Conservation (phyloP, 2,888 invertebrate species). For the Barypeithes pellucidus region DNA sequence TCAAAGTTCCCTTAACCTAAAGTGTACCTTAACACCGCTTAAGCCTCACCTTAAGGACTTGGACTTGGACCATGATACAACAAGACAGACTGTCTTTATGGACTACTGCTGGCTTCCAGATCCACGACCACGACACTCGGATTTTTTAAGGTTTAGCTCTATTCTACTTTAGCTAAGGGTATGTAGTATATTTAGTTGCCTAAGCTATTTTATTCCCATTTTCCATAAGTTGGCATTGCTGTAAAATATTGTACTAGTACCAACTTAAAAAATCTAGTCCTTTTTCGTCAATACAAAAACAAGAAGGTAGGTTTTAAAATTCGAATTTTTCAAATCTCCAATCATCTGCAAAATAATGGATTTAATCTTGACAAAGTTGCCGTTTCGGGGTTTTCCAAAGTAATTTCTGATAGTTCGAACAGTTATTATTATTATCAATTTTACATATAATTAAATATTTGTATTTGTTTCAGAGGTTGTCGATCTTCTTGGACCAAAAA, state of each 20-base stretch:
- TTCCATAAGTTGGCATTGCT: background rate
- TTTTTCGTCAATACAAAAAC: slow-evolving; percentile 36
- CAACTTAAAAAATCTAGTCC: slow-evolving; percentile 25
- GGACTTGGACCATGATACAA: no score
- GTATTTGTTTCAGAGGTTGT: slow-evolving; percentile 33
- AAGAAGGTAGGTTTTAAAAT: slow-evolving; percentile 45
- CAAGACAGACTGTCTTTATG: no score
- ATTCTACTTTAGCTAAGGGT: no score
- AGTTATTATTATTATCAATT: background rate
- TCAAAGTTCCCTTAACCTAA: no score
- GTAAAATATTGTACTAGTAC: background rate
- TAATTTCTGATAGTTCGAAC: background rate
- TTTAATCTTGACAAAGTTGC: slow-evolving; percentile 4
- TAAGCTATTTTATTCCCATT: background rate
- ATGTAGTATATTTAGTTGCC: no score
- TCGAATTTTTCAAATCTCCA: slow-evolving; percentile 31
- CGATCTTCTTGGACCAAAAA: slow-evolving; percentile 38
- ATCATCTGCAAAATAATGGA: slow-evolving; percentile 13
- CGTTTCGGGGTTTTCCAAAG: background rate
- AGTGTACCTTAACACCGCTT: no score
- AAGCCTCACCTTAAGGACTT: no score
- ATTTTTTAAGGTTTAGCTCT: no score
- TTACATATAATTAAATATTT: slow-evolving; percentile 23
- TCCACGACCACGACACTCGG: no score
- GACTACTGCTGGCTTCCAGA: no score